Evolutionary conservation across 2,113 vertebrate species (phyloP), one percentile per base, ranked within the genome.

Genomic region (Ammodytes dubius): DNA sequence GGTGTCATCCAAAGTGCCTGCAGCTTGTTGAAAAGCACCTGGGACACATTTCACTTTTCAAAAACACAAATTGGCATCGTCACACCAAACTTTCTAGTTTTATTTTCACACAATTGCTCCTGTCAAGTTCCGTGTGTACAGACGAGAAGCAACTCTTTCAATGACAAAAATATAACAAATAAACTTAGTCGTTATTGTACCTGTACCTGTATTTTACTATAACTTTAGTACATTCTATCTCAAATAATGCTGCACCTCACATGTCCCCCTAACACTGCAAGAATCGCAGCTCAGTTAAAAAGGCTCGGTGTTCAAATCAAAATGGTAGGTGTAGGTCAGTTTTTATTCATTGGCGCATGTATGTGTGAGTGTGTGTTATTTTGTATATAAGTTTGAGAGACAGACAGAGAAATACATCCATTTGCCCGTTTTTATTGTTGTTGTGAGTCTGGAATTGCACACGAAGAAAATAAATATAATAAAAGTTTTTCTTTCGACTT

Each of bases 391-490:
- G 58, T 57, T 19, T 17, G 17, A 66, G 12, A 59, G 7, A 52
- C 14, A 45, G 56, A n/a, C 6, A 43, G 7, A 46, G 12, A 56
- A 50, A 56, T 17, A 59, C 27, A 43, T 79, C 49, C 1, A 57
- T 50, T 50, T 37, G 0, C 10, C 58, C 5, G 15, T 35, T 63
- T 49, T 67, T 65, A 11, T 67, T 64, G 17, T 63, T 45, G 35
- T 40, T 64, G 19, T 65, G 15, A 43, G 14, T 52, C 59, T 54
- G 5, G 27, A 72, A 50, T 35, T 65, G 58, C 1, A 0, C 47
- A 58, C 27, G 60, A 74, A 77, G 37, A 78, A 27, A 77, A 85
- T 76, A 66, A 59, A 87, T 74, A 74, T 27, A n/a, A 43, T 69
- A 2, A 27, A 27, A 27, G 27, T 79, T 74, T 53, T 58, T 70